Conservation (phyloP, 2,113 vertebrate genomes). For the Recurvirostra avosetta region DNA sequence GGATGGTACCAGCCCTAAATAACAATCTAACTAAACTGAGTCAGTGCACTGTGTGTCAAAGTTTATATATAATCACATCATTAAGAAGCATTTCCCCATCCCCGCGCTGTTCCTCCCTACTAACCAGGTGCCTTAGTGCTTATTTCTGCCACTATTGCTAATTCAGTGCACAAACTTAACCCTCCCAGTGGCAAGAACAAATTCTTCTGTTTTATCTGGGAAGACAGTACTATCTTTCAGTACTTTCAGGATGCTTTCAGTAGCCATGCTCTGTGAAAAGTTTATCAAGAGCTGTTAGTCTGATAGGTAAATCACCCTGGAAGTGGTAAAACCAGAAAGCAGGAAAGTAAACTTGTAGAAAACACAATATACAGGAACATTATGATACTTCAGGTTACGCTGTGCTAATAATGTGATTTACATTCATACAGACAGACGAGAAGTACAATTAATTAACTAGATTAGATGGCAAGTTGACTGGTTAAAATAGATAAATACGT, state of each 20-base stretch:
- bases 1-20: not conserved
- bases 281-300: not conserved
- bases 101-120: not conserved
- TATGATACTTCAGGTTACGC: not conserved
- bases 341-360: not conserved
- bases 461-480: not conserved
- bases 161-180: not conserved
- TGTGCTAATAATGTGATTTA: not conserved
- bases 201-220: not conserved
- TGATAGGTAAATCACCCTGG: not conserved
- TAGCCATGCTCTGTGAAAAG: not conserved
- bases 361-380: not conserved
- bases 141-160: not conserved
- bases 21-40: not conserved
- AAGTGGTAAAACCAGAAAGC: not conserved
- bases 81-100: not conserved
- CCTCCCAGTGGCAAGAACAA: not conserved
- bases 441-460: not conserved
- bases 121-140: not conserved
- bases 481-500: not conserved
- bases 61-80: not conserved
- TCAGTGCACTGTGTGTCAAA: not conserved
- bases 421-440: not conserved
- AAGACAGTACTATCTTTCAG: not conserved
- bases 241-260: not conserved